phyloP scores from a whole-genome alignment of 2,113 vertebrate species.

The Onychorhynchus coronatus region DNA sequence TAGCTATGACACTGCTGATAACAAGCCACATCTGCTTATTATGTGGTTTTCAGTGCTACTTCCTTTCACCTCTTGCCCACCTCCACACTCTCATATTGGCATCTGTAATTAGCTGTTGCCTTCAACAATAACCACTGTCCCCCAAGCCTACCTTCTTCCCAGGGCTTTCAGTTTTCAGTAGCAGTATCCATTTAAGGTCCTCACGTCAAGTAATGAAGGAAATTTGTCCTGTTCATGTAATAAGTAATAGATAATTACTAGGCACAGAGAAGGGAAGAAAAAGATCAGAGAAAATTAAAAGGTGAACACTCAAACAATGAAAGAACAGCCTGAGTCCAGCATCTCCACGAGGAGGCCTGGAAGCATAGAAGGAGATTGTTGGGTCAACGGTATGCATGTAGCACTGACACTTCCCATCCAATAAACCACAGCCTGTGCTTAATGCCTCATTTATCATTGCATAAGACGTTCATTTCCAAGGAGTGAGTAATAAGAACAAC shows the following conservation, averaged over 20 bases:
- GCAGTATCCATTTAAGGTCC: neutral
- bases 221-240: neutral
- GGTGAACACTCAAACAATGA: neutral
- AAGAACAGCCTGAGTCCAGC: neutral
- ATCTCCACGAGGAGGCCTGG: neutral
- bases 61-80: neutral
- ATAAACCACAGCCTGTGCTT: neutral
- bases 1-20: neutral
- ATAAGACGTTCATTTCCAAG: neutral
- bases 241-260: neutral
- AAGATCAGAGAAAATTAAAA: neutral
- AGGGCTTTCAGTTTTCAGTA: neutral
- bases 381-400: accelerated
- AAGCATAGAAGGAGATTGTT: neutral
- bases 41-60: neutral
- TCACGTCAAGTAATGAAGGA: neutral
- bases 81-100: neutral
- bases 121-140: neutral
- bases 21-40: neutral
- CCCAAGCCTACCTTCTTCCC: neutral
- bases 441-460: neutral
- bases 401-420: neutral
- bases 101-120: neutral
- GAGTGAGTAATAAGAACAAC: neutral
- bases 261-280: neutral